These are phyloP conservation scores for Xenops minutus DNA, from an alignment of 2,797 vertebrate genomes.

Conservation along the genomic window DNA sequence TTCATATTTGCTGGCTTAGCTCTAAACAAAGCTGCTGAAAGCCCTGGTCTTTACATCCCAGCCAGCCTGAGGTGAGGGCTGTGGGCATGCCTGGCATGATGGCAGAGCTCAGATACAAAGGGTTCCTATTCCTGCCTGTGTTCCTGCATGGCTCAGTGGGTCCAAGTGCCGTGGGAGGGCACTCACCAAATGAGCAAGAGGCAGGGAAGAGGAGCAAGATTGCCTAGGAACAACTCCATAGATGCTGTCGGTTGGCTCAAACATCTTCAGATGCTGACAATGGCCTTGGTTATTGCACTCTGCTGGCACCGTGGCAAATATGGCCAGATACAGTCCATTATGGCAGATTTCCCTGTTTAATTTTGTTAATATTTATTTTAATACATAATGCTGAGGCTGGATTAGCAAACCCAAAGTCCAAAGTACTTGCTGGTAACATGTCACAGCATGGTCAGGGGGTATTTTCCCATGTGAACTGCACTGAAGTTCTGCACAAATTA, in stretches of 20 bases:
- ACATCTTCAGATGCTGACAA: neutral
- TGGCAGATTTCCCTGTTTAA: neutral
- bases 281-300: neutral
- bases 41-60: neutral
- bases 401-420: neutral
- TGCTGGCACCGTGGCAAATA: neutral
- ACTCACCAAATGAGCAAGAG: neutral
- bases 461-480: neutral
- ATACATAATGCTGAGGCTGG: neutral
- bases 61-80: neutral
- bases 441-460: neutral
- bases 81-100: neutral
- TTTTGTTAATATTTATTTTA: slow-evolving; percentile 12
- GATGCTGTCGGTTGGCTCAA: neutral
- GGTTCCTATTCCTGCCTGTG: neutral
- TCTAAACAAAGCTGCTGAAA: neutral
- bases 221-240: neutral
- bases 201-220: neutral
- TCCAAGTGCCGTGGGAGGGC: neutral
- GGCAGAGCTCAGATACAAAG: neutral
- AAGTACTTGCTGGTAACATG: neutral
- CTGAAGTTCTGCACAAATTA: neutral
- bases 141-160: too few species aligned
- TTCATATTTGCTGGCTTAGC: neutral
- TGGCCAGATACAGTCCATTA: neutral